These are phyloP conservation scores for Pseudochaenichthys georgianus DNA, from an alignment of 2,797 vertebrate genomes.

Conservation along the genomic window DNA sequence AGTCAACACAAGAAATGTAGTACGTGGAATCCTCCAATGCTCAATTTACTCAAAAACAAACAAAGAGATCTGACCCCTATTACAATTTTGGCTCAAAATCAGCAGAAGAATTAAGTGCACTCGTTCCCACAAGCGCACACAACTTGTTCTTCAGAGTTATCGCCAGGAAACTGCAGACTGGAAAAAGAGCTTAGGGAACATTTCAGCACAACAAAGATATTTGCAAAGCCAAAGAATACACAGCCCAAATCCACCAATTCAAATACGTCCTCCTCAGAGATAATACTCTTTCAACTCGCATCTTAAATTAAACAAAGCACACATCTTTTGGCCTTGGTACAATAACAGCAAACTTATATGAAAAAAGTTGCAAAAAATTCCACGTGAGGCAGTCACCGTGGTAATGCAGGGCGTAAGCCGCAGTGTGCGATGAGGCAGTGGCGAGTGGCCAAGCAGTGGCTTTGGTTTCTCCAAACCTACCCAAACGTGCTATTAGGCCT, in stretches of 20 bases:
- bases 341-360: conserved; percentile 28
- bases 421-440: conserved; percentile 31
- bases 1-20: conserved; percentile 23
- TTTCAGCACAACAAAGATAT: conserved; percentile 62
- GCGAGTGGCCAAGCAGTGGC: conserved; percentile 46
- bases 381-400: conserved; percentile 14
- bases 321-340: conserved; percentile 47
- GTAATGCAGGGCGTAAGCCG: neutral
- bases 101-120: conserved; percentile 48
- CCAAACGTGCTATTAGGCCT: conserved; percentile 55
- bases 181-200: conserved; percentile 58
- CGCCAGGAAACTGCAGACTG: conserved; percentile 46
- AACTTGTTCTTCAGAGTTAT: conserved; percentile 44
- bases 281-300: conserved; percentile 57
- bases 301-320: conserved; percentile 64
- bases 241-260: conserved; percentile 63
- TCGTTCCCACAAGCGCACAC: conserved; percentile 31
- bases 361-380: conserved; percentile 29
- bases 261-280: conserved; percentile 59
- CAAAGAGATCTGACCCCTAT: conserved; percentile 44
- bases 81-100: conserved; percentile 61
- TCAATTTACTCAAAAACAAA: conserved; percentile 20
- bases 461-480: conserved; percentile 55
- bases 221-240: conserved; percentile 59
- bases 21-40: conserved; percentile 10